Conservation (phyloP, 1,140 invertebrate species). For the Nephila pilipes region DNA sequence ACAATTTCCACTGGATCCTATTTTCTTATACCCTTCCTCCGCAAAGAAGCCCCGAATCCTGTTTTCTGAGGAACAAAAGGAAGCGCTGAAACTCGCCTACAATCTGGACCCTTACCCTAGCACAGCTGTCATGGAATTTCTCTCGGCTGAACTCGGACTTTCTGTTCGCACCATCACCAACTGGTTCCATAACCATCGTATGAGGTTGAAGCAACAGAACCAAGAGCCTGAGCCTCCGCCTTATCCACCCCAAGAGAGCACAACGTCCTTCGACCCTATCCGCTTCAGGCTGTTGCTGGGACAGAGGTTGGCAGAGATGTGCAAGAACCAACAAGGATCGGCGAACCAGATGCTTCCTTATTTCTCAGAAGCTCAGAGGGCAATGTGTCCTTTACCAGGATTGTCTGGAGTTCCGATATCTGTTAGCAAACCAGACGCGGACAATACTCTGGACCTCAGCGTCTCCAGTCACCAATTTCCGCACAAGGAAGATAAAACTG, state of each 20-base stretch:
- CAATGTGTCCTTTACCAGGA: constrained; percentile 83
- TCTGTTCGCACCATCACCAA: constrained; percentile 98
- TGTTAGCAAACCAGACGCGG: constrained; percentile 87
- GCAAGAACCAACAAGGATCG: constrained; percentile 88
- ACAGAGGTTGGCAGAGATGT: constrained; percentile 91
- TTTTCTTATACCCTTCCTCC: constrained; percentile 78
- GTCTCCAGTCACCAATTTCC: constrained; percentile 83
- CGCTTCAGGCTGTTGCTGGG: constrained; percentile 93
- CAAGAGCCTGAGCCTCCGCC: constrained; percentile 52
- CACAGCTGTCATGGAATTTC: constrained; percentile 95
- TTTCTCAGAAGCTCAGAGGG: constrained; percentile 64
- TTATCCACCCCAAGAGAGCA: constrained; percentile 70
- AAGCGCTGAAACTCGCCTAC: constrained; percentile 95
- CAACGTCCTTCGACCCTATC: constrained; percentile 89
- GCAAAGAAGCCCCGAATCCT: constrained; percentile 94
- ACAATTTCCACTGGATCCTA: constrained; percentile 79
- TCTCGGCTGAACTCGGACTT: constrained; percentile 94
- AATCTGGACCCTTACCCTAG: constrained; percentile 97
- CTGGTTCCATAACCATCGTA: constrained; percentile 99
- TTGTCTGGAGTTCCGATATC: constrained; percentile 87
- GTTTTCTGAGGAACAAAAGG: constrained; percentile 99
- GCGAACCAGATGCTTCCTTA: constrained; percentile 70
- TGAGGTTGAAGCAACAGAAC: constrained; percentile 95
- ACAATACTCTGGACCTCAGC: constrained; percentile 86
- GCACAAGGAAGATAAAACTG: constrained; percentile 63